Conservation (phyloP, 2,797 vertebrate genomes). For the Eutrigla gurnardus region DNA sequence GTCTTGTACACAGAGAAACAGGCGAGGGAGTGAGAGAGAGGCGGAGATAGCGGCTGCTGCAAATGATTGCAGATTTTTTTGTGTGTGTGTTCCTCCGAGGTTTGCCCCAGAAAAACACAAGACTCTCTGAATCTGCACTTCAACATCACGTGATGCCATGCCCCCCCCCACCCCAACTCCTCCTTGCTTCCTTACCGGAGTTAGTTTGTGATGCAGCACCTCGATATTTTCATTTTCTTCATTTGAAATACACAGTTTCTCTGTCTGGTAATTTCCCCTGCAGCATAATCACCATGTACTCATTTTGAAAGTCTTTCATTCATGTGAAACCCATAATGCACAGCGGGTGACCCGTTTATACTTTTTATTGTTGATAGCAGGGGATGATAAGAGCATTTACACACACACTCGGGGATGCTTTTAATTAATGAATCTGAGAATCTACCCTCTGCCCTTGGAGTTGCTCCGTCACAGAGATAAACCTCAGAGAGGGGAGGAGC, state of each 20-base stretch:
- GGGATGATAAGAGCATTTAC: conserved; percentile 9
- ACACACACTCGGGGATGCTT: conserved; percentile 6
- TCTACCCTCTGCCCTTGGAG: conserved; percentile 18
- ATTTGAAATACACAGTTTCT: conserved; percentile 4
- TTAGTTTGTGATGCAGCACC: conserved; percentile 2
- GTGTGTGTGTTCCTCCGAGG: conserved; percentile 42
- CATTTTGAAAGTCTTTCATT: conserved; percentile 3
- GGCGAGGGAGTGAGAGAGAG: conserved; percentile 20
- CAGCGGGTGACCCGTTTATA: not conserved
- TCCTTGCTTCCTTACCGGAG: not conserved
- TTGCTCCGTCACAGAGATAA: conserved; percentile 24
- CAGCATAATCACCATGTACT: not conserved
- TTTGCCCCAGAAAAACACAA: conserved; percentile 80
- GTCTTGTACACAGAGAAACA: conserved; percentile 21
- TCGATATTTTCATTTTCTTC: conserved; percentile 14
- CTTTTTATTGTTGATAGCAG: not conserved
- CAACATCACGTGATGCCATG: conserved; percentile 24
- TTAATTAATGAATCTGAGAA: conserved; percentile 1
- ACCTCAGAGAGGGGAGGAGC: conserved; percentile 29
- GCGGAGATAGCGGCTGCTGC: conserved; percentile 41
- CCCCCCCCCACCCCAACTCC: not conserved
- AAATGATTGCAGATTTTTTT: conserved; percentile 43
- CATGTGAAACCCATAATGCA: conserved; percentile 9
- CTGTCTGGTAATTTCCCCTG: not conserved
- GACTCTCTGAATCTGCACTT: conserved; percentile 39